Percentiles rank a stretch among this genome's conserved stretches.
Evolutionary conservation across 2,888 invertebrate species (phyloP).

Genomic region (Anthophora plumipes): DNA sequence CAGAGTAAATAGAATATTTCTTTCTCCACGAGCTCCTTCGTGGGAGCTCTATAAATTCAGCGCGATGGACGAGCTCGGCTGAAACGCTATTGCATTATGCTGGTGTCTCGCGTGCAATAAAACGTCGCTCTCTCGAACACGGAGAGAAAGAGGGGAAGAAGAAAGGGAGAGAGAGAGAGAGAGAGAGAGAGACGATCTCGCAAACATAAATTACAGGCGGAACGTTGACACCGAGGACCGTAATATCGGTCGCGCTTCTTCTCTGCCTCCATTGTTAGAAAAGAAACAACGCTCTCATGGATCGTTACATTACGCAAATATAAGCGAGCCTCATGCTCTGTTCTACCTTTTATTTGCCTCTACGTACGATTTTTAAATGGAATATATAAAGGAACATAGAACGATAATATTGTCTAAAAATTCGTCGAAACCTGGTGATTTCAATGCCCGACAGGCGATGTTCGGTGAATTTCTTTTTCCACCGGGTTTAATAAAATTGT

Average conservation of each 20-base stretch:
- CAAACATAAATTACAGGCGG: constrained; percentile 54
- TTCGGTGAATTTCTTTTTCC: not conserved
- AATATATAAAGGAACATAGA: not conserved
- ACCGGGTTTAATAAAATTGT: not conserved
- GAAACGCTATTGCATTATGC: constrained; percentile 58
- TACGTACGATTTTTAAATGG: not conserved
- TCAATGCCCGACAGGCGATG: not conserved
- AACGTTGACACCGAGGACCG: constrained; percentile 35
- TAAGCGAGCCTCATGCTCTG: not conserved
- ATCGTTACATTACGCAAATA: constrained; percentile 7
- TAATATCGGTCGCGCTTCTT: constrained; percentile 47
- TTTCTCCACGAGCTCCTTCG: constrained; percentile 21
- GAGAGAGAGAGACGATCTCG: constrained; percentile 54
- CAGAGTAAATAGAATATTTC: constrained; percentile 38
- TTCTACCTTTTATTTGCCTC: not conserved
- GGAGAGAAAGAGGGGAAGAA: constrained; percentile 13
- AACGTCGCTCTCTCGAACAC: constrained; percentile 53
- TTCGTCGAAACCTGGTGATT: not conserved
- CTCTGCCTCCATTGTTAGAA: not conserved
- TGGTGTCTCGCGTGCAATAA: constrained; percentile 63
- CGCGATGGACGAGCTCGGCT: constrained; percentile 31
- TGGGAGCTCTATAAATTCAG: constrained; percentile 45
- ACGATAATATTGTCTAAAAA: not conserved
- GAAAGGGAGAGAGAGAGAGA: constrained; percentile 42
- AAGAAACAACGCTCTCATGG: constrained; percentile 14